Percentiles rank a stretch among this genome's conserved stretches.
Conservation (phyloP, 2,888 invertebrate species). For the Ormyrus rosae region DNA sequence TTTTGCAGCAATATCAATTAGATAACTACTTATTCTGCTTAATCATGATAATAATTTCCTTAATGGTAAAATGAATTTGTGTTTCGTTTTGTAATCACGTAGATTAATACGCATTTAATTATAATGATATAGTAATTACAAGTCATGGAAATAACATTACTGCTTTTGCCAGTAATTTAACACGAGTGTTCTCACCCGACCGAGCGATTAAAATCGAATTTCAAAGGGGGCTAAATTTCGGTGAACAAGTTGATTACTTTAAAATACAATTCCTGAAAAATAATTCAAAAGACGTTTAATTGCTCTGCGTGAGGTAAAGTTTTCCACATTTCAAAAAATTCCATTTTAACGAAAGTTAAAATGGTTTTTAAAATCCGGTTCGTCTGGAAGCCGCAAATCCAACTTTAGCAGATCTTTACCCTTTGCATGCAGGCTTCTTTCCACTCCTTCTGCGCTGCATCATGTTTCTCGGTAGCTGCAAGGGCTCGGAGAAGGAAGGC, state of each 20-base stretch:
- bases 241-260: constrained; percentile 10
- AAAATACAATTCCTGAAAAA: constrained; percentile 7
- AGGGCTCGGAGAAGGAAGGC: background rate
- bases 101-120: constrained; percentile 36
- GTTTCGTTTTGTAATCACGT: background rate
- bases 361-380: too few species aligned
- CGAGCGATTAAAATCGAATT: constrained; percentile 31
- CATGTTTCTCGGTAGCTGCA: constrained; percentile 24
- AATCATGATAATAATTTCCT: too few species aligned
- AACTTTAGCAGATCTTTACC: too few species aligned
- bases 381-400: too few species aligned
- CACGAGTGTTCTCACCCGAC: constrained; percentile 7
- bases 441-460: too few species aligned
- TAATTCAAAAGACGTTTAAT: background rate
- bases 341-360: too few species aligned
- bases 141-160: constrained; percentile 32
- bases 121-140: constrained; percentile 32
- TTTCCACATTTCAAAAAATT: too few species aligned
- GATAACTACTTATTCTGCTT: too few species aligned
- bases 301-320: too few species aligned
- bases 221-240: constrained; percentile 27
- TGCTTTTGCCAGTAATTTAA: constrained; percentile 32
- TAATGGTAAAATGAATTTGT: background rate
- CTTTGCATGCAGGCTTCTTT: too few species aligned
- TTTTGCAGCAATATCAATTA: too few species aligned